These are phyloP conservation scores for Adelphocoris suturalis DNA, from an alignment of 2,888 invertebrate species.

Conservation along the genomic window DNA sequence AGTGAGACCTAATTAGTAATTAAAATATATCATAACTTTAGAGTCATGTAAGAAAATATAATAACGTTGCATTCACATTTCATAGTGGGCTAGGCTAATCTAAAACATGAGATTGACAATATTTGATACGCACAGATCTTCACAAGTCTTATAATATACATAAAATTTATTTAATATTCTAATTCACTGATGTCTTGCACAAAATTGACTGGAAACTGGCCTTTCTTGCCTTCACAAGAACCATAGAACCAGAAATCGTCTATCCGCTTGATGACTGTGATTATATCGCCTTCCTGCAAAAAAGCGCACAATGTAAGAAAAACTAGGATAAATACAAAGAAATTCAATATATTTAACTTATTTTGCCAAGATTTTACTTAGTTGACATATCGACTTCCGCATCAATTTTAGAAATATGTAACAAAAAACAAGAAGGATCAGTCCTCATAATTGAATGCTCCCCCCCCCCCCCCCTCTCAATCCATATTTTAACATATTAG, in stretches of 20 bases:
- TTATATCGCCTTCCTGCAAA: constrained; percentile 82
- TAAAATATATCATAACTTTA: not conserved
- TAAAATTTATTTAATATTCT: constrained; percentile 46
- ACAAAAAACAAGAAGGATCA: too few species aligned
- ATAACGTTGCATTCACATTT: not conserved
- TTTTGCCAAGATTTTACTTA: too few species aligned
- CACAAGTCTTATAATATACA: not conserved
- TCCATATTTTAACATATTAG: too few species aligned
- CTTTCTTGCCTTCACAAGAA: constrained; percentile 83
- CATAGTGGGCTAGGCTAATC: not conserved
- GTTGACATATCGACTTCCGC: too few species aligned
- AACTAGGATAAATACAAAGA: constrained; percentile 63
- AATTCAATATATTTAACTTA: too few species aligned
- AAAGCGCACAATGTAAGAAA: not conserved
- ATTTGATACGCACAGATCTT: constrained; percentile 12
- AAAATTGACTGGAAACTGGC: constrained; percentile 90
- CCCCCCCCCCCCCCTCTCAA: too few species aligned
- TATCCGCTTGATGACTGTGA: constrained; percentile 84
- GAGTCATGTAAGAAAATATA: constrained; percentile 13
- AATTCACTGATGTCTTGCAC: constrained; percentile 77
- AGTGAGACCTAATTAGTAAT: not conserved
- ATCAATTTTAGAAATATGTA: too few species aligned
- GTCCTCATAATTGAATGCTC: too few species aligned
- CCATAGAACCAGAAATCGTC: constrained; percentile 90
- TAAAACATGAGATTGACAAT: constrained; percentile 36